Evolutionary conservation across 2,888 invertebrate genomes (phyloP).

Genomic region (Phymatocera aterrima): DNA sequence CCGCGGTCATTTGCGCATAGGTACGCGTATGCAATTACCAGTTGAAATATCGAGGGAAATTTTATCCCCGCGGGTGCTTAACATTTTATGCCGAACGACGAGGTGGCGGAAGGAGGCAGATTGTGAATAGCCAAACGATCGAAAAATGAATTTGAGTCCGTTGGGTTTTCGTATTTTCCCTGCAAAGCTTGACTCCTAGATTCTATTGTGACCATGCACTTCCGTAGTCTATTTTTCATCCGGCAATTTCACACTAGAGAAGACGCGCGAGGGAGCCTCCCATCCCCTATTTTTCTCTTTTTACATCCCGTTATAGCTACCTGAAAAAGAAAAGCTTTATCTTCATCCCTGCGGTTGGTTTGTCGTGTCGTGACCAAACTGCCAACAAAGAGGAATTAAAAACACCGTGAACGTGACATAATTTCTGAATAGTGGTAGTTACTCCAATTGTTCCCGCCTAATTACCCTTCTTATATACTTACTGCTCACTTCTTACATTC

Average conservation of each 20-base stretch:
- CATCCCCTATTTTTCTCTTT: background rate
- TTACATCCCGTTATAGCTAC: background rate
- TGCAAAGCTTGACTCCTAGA: background rate
- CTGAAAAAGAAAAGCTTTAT: slow-evolving; percentile 1
- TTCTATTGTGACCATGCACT: slow-evolving; percentile 5
- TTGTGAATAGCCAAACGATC: background rate
- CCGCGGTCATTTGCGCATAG: too few species aligned
- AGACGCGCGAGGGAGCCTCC: background rate
- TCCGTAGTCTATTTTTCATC: slow-evolving; percentile 26
- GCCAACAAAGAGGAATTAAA: slow-evolving; percentile 38
- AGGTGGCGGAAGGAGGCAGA: background rate
- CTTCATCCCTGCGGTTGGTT: slow-evolving; percentile 29
- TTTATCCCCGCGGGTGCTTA: too few species aligned
- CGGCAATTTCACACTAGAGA: slow-evolving; percentile 15
- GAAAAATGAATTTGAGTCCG: background rate
- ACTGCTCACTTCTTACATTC: slow-evolving; percentile 9
- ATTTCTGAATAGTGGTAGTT: slow-evolving; percentile 35
- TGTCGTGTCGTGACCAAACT: slow-evolving; percentile 34
- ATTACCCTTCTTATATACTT: slow-evolving; percentile 33
- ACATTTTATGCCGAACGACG: too few species aligned
- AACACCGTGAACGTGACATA: slow-evolving; percentile 23
- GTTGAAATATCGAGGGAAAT: too few species aligned
- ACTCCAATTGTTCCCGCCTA: slow-evolving; percentile 24
- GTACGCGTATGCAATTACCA: too few species aligned
- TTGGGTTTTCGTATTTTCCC: background rate